Evolutionary conservation across 1,140 invertebrate genomes (phyloP).

Genomic region (Bombus terrestris): DNA sequence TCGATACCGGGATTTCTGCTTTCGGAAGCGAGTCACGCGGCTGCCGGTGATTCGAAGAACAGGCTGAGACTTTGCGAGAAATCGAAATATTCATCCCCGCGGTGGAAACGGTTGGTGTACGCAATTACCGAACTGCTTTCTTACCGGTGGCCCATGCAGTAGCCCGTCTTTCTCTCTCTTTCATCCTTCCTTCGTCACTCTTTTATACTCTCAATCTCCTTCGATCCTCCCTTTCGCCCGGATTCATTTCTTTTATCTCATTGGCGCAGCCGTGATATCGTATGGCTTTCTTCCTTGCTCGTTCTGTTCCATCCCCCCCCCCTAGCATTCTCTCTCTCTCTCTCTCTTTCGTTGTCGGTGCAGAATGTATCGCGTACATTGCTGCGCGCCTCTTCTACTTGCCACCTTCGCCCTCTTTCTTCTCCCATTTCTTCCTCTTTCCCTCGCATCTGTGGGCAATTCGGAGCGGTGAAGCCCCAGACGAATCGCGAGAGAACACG

Average conservation of each 20-base stretch:
- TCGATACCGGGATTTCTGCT: conserved; percentile 32
- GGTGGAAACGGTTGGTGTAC: conserved; percentile 68
- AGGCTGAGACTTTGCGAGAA: conserved; percentile 39
- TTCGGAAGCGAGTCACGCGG: conserved; percentile 42
- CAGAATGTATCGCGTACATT: conserved; percentile 13
- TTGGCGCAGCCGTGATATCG: conserved; percentile 49
- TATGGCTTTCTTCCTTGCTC: conserved; percentile 32
- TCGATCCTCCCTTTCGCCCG: conserved; percentile 19
- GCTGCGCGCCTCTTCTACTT: conserved; percentile 24
- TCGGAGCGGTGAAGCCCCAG: conserved; percentile 65
- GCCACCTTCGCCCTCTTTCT: conserved; percentile 59
- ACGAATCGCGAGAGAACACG: conserved; percentile 69
- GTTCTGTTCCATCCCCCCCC: no score
- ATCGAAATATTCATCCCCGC: conserved; percentile 75
- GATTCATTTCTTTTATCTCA: conserved; percentile 46
- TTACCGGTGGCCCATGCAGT: conserved; percentile 64
- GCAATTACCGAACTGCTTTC: conserved; percentile 66
- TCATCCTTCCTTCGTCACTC: conserved; percentile 19
- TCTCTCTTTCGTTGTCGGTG: background rate
- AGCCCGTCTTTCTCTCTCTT: conserved; percentile 40
- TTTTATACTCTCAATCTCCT: conserved; percentile 23
- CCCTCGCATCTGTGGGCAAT: conserved; percentile 69
- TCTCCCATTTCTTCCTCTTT: conserved; percentile 49
- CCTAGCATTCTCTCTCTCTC: background rate
- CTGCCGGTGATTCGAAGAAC: conserved; percentile 67